phyloP scores from a whole-genome alignment of 2,113 vertebrate species.

The Octodon degus region DNA sequence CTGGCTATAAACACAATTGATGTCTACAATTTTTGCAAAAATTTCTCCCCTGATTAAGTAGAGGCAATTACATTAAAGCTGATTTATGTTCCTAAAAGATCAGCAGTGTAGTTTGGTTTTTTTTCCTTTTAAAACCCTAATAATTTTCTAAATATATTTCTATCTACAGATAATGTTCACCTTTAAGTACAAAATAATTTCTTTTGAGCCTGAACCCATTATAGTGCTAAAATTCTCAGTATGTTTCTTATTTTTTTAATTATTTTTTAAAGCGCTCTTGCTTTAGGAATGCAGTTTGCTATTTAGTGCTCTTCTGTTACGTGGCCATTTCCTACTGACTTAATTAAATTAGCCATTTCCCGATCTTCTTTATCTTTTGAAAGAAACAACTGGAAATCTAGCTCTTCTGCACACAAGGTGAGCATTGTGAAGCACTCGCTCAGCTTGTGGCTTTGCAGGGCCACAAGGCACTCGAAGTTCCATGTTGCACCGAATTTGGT shows the following conservation, averaged over 20 bases:
- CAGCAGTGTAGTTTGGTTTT: background rate
- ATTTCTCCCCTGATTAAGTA: background rate
- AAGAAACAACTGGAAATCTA: background rate
- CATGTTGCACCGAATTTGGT: background rate
- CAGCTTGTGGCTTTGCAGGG: background rate
- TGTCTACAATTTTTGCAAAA: background rate
- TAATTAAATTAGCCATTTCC: background rate
- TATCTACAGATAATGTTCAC: background rate
- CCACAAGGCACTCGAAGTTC: background rate
- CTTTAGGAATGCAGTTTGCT: background rate
- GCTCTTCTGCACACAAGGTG: background rate
- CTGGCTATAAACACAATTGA: background rate
- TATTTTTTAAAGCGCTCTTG: background rate
- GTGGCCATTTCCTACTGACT: background rate
- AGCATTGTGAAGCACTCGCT: background rate
- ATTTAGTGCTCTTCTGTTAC: background rate
- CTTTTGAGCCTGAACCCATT: background rate
- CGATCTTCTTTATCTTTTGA: background rate
- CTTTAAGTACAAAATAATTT: slow-evolving; percentile 1
- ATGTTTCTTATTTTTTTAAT: background rate
- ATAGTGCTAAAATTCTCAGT: slow-evolving; percentile 6
- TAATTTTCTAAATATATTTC: background rate
- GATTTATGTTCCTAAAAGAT: background rate
- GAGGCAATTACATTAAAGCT: background rate
- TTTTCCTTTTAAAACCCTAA: slow-evolving; percentile 21